These are phyloP conservation scores for Saguinus imperator DNA, from an alignment of 2,113 vertebrate genomes.

Conservation along the genomic window DNA sequence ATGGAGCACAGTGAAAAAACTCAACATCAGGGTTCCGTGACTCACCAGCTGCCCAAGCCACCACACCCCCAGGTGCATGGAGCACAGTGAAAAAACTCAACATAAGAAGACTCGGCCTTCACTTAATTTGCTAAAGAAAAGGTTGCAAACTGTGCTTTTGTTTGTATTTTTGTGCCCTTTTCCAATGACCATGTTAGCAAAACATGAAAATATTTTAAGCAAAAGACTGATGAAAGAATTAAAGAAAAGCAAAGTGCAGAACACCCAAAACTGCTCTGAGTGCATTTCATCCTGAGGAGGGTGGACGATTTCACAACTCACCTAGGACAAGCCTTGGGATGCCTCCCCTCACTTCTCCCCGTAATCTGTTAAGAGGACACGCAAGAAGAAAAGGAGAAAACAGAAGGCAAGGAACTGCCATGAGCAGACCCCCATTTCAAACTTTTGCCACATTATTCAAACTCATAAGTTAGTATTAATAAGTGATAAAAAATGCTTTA, in stretches of 20 bases:
- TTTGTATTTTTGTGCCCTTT: neutral
- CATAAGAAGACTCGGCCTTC: neutral
- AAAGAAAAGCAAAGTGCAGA: neutral
- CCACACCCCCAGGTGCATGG: neutral
- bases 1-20: no score
- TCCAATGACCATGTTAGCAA: neutral
- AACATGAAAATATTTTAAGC: neutral
- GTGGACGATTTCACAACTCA: accelerated
- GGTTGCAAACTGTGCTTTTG: neutral
- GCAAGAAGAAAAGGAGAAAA: neutral
- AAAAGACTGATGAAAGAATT: neutral
- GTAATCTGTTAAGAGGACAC: neutral
- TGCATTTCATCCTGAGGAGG: no score
- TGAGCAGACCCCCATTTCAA: neutral
- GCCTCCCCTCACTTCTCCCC: neutral
- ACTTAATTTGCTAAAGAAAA: neutral
- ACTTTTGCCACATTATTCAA: no score
- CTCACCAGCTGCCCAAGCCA: neutral
- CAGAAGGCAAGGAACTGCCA: neutral
- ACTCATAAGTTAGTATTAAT: neutral
- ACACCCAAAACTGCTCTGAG: neutral
- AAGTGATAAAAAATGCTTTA: slow-evolving; percentile 22
- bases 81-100: no score
- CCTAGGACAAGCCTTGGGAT: neutral
- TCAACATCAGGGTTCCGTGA: no score